Base-by-base conservation (phyloP, 2,888 invertebrate genomes). In the Germaria angustata region DNA sequence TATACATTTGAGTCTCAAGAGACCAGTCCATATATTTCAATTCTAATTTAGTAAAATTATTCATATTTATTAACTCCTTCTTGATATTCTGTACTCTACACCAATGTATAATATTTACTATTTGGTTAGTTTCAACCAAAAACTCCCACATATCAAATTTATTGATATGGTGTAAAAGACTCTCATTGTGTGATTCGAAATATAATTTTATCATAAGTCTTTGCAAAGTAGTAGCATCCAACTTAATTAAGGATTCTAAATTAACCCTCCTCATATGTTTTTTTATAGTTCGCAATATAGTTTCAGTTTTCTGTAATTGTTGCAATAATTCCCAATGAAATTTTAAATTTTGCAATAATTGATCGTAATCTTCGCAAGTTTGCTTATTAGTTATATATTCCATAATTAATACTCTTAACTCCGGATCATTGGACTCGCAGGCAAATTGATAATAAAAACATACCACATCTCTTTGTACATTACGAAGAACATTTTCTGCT, bases 341-440 rank as follows among this genome's bases (percentile, higher is more conserved):
- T 9, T 88, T 86, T 17, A 89, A 83, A 9, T 89, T 85, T 0
- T 84, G 80, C 65, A 87, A 86, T 44, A 88, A 87, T 15, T 87
- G 81, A 15, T 88, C 88, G 39, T 87, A 90, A 13, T 73, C 59
- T 9, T 85, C 84, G 8, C 86, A 80, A 17, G 92, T 91, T 9
- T 91, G 89, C 34, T 92, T 91, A 81, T 93, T 93, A 51, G 92
- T 92, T 77, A 96, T 89, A 87, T 95, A 93, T 63, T 93, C 93
- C 17, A 94, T 93, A 84, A 96, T 92, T 85, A 94, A 94, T 85
- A 95, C 94, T 86, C 95, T 92, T 61, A 95, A 91, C 34, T 90
- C 90, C n/a, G 84, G 85, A 81, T 93, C 92, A 82, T 94, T 92
- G 44, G 94, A 94, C 59, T 93, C 93, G 83, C 92, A 89, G 15